Evolutionary conservation across 2,797 vertebrate genomes (phyloP).

Genomic region (Gallirallus australis): DNA sequence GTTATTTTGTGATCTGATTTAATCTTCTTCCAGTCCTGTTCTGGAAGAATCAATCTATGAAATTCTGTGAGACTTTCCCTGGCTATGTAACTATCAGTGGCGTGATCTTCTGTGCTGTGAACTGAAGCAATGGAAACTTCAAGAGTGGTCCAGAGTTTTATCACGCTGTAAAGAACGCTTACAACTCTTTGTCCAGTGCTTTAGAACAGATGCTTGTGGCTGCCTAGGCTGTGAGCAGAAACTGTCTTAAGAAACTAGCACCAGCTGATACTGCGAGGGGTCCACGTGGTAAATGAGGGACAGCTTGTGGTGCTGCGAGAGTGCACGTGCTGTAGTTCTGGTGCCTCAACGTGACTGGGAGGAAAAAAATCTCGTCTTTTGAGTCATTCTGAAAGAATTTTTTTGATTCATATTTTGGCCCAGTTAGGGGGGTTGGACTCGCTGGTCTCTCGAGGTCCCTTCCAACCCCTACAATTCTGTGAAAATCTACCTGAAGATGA

Average conservation of each 20-base stretch:
- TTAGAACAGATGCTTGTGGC: neutral
- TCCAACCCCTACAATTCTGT: too few species aligned
- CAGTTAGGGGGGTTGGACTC: neutral
- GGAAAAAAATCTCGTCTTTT: neutral
- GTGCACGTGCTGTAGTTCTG: fast-evolving
- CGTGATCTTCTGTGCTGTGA: neutral
- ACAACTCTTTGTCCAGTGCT: neutral
- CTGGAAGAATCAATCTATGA: neutral
- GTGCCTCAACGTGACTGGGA: neutral
- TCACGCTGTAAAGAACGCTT: neutral
- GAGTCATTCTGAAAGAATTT: neutral
- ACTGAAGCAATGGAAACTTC: neutral
- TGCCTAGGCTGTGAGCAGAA: neutral
- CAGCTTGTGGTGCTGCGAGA: neutral
- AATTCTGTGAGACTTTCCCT: neutral
- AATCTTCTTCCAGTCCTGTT: neutral
- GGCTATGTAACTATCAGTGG: neutral
- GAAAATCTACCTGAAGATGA: neutral
- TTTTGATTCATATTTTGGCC: neutral
- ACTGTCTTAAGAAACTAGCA: neutral
- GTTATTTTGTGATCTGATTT: neutral
- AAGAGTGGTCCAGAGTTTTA: neutral
- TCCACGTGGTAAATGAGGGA: neutral
- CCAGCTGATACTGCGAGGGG: too few species aligned
- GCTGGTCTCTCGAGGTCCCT: too few species aligned